These are phyloP conservation scores for Pterocles gutturalis DNA, from an alignment of 2,113 vertebrate genomes.

Conservation along the genomic window DNA sequence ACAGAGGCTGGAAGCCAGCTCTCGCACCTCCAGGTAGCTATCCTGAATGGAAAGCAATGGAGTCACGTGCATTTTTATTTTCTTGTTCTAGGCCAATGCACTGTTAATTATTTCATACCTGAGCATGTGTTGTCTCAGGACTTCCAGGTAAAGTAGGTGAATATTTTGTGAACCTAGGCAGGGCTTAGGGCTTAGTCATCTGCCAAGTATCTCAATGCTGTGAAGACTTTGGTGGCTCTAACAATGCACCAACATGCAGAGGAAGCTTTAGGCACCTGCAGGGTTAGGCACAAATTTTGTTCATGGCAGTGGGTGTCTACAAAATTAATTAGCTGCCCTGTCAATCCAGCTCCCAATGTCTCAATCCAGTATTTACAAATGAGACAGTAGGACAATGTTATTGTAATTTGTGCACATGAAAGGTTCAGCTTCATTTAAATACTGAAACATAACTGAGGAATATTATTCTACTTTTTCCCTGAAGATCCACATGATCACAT, in stretches of 20 bases:
- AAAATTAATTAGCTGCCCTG: conserved; percentile 1
- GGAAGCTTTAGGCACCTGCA: not conserved
- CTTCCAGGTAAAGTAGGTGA: not conserved
- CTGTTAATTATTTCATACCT: conserved; percentile 10
- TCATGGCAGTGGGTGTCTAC: not conserved
- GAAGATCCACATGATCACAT: not conserved
- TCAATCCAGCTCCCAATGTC: not conserved
- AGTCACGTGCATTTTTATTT: not conserved
- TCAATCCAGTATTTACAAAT: not conserved
- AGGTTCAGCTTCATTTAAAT: conserved; percentile 18
- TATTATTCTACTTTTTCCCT: not conserved
- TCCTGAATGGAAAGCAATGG: not conserved
- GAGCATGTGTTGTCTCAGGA: not conserved
- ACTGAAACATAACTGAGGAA: not conserved
- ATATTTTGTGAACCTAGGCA: not conserved
- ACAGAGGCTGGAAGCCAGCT: not conserved
- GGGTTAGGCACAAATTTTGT: not conserved
- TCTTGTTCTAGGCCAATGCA: not conserved
- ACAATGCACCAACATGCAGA: not conserved
- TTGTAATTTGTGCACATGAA: not conserved
- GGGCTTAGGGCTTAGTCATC: not conserved
- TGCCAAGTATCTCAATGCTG: not conserved
- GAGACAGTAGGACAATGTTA: not conserved
- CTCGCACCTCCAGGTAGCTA: not conserved
- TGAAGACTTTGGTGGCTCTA: not conserved